Percentiles rank a stretch among this genome's conserved stretches.
Conservation (phyloP, 2,888 invertebrate genomes). For the Ernsta delagoae region DNA sequence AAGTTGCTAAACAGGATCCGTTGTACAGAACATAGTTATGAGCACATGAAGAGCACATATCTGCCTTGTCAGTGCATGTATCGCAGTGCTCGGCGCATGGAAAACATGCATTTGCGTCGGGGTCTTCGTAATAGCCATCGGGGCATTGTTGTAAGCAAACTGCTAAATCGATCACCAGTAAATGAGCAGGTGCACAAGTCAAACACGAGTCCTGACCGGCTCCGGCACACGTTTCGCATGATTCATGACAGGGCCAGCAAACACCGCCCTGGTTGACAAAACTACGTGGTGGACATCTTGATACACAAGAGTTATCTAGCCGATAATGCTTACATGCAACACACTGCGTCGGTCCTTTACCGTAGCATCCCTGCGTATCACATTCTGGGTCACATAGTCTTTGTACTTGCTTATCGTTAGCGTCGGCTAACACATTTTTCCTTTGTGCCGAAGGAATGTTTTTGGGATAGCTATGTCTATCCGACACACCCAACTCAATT, state of each 20-base stretch:
- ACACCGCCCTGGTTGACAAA: constrained; percentile 92
- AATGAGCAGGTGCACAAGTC: constrained; percentile 92
- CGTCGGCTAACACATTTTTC: constrained; percentile 86
- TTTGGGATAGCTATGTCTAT: constrained; percentile 88
- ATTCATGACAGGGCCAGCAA: constrained; percentile 95
- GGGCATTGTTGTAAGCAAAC: constrained; percentile 95
- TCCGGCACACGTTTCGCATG: constrained; percentile 95
- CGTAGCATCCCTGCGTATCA: constrained; percentile 91
- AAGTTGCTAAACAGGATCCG: constrained; percentile 93
- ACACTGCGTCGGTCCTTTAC: constrained; percentile 93
- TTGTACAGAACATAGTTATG: constrained; percentile 94
- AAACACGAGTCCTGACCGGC: constrained; percentile 94
- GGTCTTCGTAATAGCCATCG: constrained; percentile 94
- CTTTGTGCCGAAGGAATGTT: constrained; percentile 86
- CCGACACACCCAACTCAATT: constrained; percentile 80
- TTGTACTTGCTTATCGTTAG: constrained; percentile 85
- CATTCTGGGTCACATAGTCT: constrained; percentile 93
- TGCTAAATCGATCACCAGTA: constrained; percentile 92
- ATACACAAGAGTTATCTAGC: constrained; percentile 93
- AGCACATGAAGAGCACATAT: constrained; percentile 94
- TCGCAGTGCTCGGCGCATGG: constrained; percentile 95
- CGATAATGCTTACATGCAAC: constrained; percentile 93
- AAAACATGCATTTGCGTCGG: constrained; percentile 91
- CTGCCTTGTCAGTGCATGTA: constrained; percentile 92
- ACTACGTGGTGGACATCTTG: constrained; percentile 92